Evolutionary conservation across 2,888 invertebrate genomes (phyloP), one percentile per base, ranked within the genome.

Genomic region (Phalera bucephala): DNA sequence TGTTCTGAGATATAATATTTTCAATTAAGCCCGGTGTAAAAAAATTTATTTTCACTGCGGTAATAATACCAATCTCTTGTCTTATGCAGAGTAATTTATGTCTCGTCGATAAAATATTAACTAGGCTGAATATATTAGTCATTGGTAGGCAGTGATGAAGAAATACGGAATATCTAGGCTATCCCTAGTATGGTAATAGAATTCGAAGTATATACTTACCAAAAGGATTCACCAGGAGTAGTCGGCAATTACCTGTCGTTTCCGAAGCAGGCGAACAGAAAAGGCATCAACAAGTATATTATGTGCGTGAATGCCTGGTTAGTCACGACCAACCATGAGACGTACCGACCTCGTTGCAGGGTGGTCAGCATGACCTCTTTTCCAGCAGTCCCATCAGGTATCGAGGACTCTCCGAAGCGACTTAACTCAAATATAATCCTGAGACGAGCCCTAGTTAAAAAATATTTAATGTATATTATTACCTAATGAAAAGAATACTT

Each of bases 171-270:
- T n/a, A n/a, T n/a, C n/a, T n/a, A n/a, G n/a, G n/a, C n/a, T n/a
- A n/a, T n/a, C n/a, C n/a, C n/a, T n/a, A n/a, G n/a, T n/a, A n/a
- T n/a, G n/a, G n/a, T n/a, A n/a, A n/a, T n/a, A n/a, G n/a, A 9
- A 23, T n/a, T 20, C 3, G 14, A 15, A 4, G 33, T 21, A 11
- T 17, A 8, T 13, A 23, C 47, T 56, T 64, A 80, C 80, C 78
- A 40, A 62, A n/a, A 77, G 4, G 64, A 49, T 25, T 71, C 72
- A 17, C 78, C 78, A 33, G 80, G 80, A 1, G 70, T 79, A 2
- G 71, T 69, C 0, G 80, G 80, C 23, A 80, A 44, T 36, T 77
- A 78, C 41, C 74, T 45, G 17, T 64, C 48, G 25, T 57, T 64
- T 0, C 71, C 67, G 10, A 77, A 60, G 2, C 75, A 23, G 3